These are phyloP conservation scores for Napeogenes sylphis DNA, from an alignment of 2,888 invertebrate genomes.

Conservation along the genomic window DNA sequence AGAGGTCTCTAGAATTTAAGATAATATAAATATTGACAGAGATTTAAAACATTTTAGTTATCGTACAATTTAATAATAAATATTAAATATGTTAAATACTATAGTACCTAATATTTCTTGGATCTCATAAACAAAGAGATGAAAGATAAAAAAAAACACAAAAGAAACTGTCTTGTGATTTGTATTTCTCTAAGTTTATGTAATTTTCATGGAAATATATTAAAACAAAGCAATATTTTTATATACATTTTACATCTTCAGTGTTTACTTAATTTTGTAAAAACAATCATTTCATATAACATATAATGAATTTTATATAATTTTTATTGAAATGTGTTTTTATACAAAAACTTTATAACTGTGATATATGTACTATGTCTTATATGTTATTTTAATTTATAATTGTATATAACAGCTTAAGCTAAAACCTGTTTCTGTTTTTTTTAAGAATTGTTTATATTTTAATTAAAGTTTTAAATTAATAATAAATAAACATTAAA, in stretches of 20 bases:
- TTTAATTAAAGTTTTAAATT: neutral
- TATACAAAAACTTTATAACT: constrained; percentile 1
- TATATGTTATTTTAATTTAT: neutral
- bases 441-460: neutral
- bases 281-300: too few species aligned
- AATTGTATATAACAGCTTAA: neutral
- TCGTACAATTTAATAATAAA: neutral
- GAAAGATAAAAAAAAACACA: too few species aligned
- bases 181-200: too few species aligned
- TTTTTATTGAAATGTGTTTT: constrained; percentile 1
- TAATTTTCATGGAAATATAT: too few species aligned
- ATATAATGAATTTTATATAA: too few species aligned
- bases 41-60: neutral
- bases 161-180: too few species aligned
- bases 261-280: too few species aligned
- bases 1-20: neutral
- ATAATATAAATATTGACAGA: neutral
- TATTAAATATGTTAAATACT: neutral
- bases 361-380: constrained; percentile 10
- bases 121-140: too few species aligned
- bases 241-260: too few species aligned
- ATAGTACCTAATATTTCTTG: too few species aligned
- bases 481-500: neutral
- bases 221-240: too few species aligned
- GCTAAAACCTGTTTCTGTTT: neutral